Evolutionary conservation across 2,797 vertebrate genomes (phyloP).

Genomic region (Garrulus glandarius): DNA sequence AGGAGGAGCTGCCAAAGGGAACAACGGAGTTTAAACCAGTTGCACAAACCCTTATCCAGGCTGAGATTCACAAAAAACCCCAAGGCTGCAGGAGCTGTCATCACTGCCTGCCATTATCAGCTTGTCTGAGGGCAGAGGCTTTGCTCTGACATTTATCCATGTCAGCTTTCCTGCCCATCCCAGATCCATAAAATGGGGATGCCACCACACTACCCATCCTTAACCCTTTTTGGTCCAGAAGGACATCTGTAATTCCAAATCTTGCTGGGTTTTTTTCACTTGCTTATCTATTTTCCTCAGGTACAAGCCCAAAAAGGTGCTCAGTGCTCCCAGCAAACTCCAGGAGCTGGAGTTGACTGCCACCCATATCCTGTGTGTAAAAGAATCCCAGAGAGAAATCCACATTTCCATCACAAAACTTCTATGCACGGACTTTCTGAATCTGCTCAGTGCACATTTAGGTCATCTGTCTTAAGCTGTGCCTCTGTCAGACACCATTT

Average conservation of each 20-base stretch:
- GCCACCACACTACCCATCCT: rapidly evolving
- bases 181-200: background rate
- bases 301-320: background rate
- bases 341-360: rapidly evolving
- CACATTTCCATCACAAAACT: background rate
- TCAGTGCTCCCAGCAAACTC: background rate
- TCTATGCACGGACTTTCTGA: background rate
- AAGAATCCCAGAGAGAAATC: background rate
- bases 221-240: background rate
- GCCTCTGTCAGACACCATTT: background rate
- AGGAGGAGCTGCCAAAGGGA: background rate
- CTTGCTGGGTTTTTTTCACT: rapidly evolving
- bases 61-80: background rate
- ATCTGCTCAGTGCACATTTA: conserved; percentile 25
- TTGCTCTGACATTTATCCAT: background rate
- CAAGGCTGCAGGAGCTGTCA: background rate
- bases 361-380: background rate
- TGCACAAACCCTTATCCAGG: background rate
- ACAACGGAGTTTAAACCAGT: background rate
- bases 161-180: background rate
- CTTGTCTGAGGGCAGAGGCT: background rate
- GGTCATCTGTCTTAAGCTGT: conserved; percentile 4
- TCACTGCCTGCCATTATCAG: background rate
- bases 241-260: background rate
- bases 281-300: background rate